A percentile compares a stretch with the other conserved stretches of the same genome.
These are phyloP conservation scores for Astyanax mexicanus DNA, from an alignment of 2,797 vertebrate species.

Conservation along the genomic window DNA sequence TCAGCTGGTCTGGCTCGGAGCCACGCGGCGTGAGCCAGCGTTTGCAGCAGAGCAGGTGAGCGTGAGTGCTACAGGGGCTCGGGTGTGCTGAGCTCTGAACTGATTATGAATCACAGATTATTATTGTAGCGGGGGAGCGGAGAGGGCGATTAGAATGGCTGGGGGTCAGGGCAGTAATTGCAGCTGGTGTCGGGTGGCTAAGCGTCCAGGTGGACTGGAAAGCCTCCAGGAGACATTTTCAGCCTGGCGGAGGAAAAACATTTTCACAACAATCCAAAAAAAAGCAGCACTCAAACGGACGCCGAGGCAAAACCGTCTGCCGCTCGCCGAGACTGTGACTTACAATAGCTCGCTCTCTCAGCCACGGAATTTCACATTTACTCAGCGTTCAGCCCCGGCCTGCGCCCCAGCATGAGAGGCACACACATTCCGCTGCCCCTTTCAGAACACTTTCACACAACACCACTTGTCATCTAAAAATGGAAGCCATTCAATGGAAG, in stretches of 20 bases:
- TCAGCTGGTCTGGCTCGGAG: constrained; percentile 41
- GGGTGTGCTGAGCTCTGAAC: constrained; percentile 37
- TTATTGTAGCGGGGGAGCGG: constrained; percentile 50
- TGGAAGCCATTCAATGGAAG: neutral
- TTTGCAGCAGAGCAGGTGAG: constrained; percentile 32
- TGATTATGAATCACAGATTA: constrained; percentile 67
- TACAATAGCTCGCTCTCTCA: neutral
- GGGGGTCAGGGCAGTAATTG: constrained; percentile 58
- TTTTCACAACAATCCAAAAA: constrained; percentile 29
- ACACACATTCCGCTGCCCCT: neutral
- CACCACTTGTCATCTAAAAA: neutral
- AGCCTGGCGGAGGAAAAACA: constrained; percentile 6
- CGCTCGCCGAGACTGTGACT: neutral
- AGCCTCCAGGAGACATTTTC: constrained; percentile 37
- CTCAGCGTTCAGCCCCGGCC: neutral
- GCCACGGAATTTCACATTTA: neutral
- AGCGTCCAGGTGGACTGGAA: constrained; percentile 57
- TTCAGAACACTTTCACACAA: neutral
- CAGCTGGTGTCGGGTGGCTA: constrained; percentile 54
- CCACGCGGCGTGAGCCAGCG: constrained; percentile 42
- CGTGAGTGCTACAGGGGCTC: constrained; percentile 32
- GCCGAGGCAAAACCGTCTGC: neutral
- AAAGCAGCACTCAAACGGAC: constrained; percentile 4
- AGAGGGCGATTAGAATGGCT: constrained; percentile 60
- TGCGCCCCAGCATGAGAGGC: neutral